Evolutionary conservation across 1,140 invertebrate genomes (phyloP).

Genomic region (Drosophila arawakana): DNA sequence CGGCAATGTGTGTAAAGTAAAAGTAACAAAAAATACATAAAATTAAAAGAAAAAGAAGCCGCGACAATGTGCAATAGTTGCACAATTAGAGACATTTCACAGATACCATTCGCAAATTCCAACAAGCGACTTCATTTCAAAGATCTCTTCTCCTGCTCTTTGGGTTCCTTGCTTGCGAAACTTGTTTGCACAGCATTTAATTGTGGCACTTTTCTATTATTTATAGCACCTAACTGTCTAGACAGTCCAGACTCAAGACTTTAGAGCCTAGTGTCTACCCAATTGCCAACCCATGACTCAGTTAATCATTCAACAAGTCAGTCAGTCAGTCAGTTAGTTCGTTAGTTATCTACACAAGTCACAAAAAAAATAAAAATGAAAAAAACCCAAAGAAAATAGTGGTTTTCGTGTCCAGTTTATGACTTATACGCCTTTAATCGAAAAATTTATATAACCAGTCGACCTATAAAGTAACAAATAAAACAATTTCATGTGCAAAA

Average conservation of each 20-base stretch:
- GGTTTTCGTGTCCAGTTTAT: conserved; percentile 44
- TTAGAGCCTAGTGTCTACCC: conserved; percentile 4
- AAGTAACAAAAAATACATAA: conserved; percentile 32
- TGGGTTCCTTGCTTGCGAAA: conserved; percentile 18
- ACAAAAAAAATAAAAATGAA: background rate
- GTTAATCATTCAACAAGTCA: conserved; percentile 24
- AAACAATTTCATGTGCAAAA: conserved; percentile 8
- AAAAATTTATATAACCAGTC: conserved; percentile 40
- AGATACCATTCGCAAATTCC: conserved; percentile 65
- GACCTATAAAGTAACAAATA: conserved; percentile 37
- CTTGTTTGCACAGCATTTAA: conserved; percentile 60
- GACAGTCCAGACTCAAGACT: conserved; percentile 8
- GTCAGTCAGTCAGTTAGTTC: conserved; percentile 16
- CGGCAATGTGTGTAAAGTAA: conserved; percentile 31
- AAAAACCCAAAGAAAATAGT: conserved; percentile 1
- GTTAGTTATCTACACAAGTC: conserved; percentile 11
- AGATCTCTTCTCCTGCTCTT: conserved; percentile 1
- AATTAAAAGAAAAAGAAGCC: conserved; percentile 57
- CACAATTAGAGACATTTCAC: conserved; percentile 69
- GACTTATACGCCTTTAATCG: conserved; percentile 21
- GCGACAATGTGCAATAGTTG: conserved; percentile 54
- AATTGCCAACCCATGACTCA: conserved; percentile 28
- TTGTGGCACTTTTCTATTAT: conserved; percentile 45
- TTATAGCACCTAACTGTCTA: conserved; percentile 1
- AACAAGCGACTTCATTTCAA: conserved; percentile 56